Evolutionary conservation across 2,797 vertebrate genomes (phyloP), one percentile per base, ranked within the genome.

Genomic region (Balearica regulorum): DNA sequence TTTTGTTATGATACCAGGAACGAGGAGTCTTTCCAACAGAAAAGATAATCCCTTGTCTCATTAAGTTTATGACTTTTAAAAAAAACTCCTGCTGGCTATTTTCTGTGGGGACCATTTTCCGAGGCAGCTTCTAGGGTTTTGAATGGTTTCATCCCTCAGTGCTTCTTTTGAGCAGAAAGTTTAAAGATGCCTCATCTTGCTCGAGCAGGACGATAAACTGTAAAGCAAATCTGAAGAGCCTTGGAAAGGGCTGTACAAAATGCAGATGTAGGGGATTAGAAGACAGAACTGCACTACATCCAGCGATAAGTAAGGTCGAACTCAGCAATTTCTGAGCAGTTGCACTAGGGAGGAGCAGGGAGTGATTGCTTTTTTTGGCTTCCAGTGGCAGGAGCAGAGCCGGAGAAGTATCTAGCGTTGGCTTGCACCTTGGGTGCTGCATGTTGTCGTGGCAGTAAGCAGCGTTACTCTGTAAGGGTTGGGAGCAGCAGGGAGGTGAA

Each of bases 261-360:
- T 94, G 95, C 96, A 96, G 96, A 97, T 97, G 96, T 26, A 89
- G 84, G 73, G 95, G 95, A 96, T 97, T 97, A 94, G 82, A 51
- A 90, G 88, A 70, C 90, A 93, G 93, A 94, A 48, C 92, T 93
- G 91, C 48, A 11, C 85, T 84, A 81, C 66, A 93, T 95, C 95
- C 90, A 96, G 90, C 3, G 89, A 97, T 94, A 96, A 95, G 77
- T 89, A 88, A 96, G 91, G 85, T 87, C 1, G 1, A 62, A 94
- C 93, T 96, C 96, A 94, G 96, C 95, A 91, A 22, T 95, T 96
- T 94, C 88, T 94, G 96, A 94, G 93, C 84, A 54, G 25, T 96
- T 94, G 79, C 72, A 25, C 76, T 80, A 79, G 87, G 83, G 80
- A 94, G 87, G 72, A 89, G 87, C 77, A 48, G 35, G 72, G 71